These are phyloP conservation scores for Zophobas morio DNA, from an alignment of 1,140 invertebrate genomes.

Conservation along the genomic window DNA sequence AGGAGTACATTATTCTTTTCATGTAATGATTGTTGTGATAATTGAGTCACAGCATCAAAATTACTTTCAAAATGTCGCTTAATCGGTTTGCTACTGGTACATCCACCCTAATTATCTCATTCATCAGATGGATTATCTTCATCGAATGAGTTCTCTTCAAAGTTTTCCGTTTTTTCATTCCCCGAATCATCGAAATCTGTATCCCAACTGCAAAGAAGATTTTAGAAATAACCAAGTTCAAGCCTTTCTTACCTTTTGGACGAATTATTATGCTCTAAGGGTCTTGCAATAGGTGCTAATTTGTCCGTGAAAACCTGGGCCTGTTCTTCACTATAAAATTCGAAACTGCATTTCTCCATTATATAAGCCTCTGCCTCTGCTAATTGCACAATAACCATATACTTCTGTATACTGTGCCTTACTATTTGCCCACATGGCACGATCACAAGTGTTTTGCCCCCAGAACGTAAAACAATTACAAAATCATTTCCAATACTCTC, in stretches of 20 bases:
- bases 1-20: too few species aligned
- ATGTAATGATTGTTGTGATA: too few species aligned
- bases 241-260: not conserved
- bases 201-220: not conserved
- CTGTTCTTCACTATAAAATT: conserved; percentile 1
- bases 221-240: conserved; percentile 1
- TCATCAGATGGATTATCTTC: not conserved
- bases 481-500: not conserved
- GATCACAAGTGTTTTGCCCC: not conserved
- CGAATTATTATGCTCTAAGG: conserved; percentile 1
- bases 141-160: not conserved
- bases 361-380: not conserved
- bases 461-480: not conserved
- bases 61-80: too few species aligned
- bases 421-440: not conserved
- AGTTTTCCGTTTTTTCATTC: conserved; percentile 1
- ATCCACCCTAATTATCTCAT: too few species aligned
- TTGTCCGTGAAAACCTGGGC: not conserved
- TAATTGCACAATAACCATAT: not conserved
- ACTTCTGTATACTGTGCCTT: not conserved
- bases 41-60: too few species aligned
- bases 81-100: too few species aligned
- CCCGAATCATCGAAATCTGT: not conserved
- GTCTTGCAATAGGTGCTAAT: not conserved
- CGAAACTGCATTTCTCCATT: not conserved